Conservation (phyloP, 1,140 invertebrate species). For the Calosoma granatense region DNA sequence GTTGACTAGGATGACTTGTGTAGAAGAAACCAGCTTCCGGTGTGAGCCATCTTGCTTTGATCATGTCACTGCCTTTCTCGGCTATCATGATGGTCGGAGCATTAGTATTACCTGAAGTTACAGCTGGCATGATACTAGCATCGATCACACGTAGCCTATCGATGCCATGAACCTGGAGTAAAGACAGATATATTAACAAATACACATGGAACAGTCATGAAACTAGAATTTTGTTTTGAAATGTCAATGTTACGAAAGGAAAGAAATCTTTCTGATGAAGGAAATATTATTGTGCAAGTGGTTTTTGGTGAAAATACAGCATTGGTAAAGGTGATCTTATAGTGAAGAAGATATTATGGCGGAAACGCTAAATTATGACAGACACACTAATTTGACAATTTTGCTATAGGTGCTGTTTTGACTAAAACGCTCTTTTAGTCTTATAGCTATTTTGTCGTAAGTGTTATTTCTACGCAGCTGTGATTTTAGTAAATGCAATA, state of each 20-base stretch:
- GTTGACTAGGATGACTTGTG: conserved; percentile 23
- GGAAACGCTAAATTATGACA: too few relatives aligned
- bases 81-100: conserved; percentile 77
- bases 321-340: too few relatives aligned
- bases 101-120: conserved; percentile 71
- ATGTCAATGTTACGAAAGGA: background rate
- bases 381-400: too few relatives aligned
- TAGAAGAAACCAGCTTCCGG: conserved; percentile 26
- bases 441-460: too few relatives aligned
- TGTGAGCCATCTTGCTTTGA: conserved; percentile 56
- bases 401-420: too few relatives aligned
- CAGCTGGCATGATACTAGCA: conserved; percentile 66
- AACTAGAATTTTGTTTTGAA: background rate
- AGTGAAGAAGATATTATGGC: too few relatives aligned
- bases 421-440: too few relatives aligned
- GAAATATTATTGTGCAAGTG: too few relatives aligned
- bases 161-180: conserved; percentile 57
- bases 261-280: too few relatives aligned
- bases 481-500: too few relatives aligned
- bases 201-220: background rate
- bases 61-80: conserved; percentile 69
- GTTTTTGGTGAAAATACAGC: too few relatives aligned
- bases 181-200: conserved; percentile 20
- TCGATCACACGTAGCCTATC: conserved; percentile 64
- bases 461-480: too few relatives aligned